Conservation (phyloP, 2,797 vertebrate species). For the Dryobates pubescens region DNA sequence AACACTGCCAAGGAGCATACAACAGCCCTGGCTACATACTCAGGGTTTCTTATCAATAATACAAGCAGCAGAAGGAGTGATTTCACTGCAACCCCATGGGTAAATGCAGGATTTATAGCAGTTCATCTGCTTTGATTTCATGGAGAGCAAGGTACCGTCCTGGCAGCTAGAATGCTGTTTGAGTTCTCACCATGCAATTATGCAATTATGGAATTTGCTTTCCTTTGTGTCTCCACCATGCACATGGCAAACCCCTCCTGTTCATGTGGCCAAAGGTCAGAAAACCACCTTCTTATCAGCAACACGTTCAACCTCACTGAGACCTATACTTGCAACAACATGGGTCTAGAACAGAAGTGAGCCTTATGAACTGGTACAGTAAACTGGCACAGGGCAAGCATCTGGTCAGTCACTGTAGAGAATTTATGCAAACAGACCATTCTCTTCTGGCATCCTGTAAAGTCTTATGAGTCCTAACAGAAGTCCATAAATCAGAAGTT, state of each 20-base stretch:
- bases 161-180: background rate
- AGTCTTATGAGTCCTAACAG: background rate
- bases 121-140: background rate
- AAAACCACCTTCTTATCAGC: background rate
- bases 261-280: background rate
- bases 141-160: background rate
- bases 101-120: background rate
- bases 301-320: background rate
- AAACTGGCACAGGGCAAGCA: background rate
- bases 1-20: background rate
- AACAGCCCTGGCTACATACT: background rate
- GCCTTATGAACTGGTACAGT: background rate
- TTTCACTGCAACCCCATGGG: background rate
- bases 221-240: background rate
- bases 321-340: background rate
- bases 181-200: background rate
- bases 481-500: background rate
- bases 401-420: background rate
- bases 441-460: background rate
- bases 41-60: background rate
- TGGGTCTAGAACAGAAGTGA: background rate
- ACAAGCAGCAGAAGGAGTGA: background rate
- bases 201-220: background rate
- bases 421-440: background rate
- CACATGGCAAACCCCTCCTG: background rate